Conservation (phyloP, 2,113 vertebrate species). For the Romanogobio albipinnatus region DNA sequence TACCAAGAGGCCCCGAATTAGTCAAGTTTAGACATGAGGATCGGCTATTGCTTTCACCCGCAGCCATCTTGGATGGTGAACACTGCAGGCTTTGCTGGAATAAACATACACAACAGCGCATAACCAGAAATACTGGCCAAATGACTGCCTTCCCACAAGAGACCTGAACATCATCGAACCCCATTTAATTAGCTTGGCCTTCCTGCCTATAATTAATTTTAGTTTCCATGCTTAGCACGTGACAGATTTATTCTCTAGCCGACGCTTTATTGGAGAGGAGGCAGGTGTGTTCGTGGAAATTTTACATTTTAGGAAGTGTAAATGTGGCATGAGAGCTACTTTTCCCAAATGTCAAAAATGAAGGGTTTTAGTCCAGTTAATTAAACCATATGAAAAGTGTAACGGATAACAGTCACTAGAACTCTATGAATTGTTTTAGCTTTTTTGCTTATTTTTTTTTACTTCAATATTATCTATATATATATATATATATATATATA, state of each 20-base stretch:
- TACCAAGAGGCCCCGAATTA: slow-evolving; percentile 62
- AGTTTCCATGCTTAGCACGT: background rate
- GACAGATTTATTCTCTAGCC: background rate
- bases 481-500: too few relatives aligned
- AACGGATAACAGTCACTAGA: background rate
- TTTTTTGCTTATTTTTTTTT: background rate
- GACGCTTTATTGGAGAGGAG: background rate
- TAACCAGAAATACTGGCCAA: slow-evolving; percentile 58
- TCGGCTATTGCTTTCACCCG: slow-evolving; percentile 75
- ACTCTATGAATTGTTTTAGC: background rate
- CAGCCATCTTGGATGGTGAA: slow-evolving; percentile 81
- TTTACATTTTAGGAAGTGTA: background rate
- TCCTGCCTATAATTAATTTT: background rate
- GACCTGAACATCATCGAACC: background rate
- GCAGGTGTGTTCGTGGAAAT: background rate
- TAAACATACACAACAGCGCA: slow-evolving; percentile 67
- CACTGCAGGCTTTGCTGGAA: slow-evolving; percentile 61
- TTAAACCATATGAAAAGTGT: background rate
- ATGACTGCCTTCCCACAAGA: slow-evolving; percentile 44
- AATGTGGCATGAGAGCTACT: background rate
- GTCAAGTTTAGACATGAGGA: slow-evolving; percentile 64
- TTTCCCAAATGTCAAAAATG: background rate
- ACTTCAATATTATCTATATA: too few relatives aligned
- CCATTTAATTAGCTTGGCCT: background rate
- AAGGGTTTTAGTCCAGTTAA: background rate